Evolutionary conservation across 2,113 vertebrate species (phyloP).

Genomic region (Aphyosemion australe): DNA sequence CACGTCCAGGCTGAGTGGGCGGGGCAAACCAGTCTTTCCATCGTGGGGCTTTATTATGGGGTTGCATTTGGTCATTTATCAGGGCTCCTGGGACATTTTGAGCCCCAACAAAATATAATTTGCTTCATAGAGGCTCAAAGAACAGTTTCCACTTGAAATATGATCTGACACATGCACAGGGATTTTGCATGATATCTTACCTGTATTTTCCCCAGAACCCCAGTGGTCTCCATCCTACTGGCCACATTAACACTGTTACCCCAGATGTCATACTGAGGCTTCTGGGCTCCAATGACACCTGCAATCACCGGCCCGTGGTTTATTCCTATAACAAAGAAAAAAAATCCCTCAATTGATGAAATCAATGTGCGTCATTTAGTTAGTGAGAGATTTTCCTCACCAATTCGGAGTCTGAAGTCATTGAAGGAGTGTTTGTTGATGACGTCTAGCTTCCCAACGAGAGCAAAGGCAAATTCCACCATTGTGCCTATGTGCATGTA

Average conservation of each 20-base stretch:
- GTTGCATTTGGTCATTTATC: too few species aligned
- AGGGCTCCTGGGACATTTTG: too few species aligned
- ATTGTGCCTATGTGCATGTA: conserved; percentile 97
- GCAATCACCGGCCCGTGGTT: conserved; percentile 97
- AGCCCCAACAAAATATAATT: too few species aligned
- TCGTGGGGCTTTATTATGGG: too few species aligned
- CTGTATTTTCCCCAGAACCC: conserved; percentile 96
- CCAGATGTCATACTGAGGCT: conserved; percentile 99
- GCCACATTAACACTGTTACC: conserved; percentile 98
- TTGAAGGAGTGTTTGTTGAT: conserved; percentile 99
- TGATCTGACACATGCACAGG: background rate
- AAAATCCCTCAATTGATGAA: background rate
- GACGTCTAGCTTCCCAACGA: conserved; percentile 93
- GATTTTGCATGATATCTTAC: conserved; percentile 60
- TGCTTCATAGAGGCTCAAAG: too few species aligned
- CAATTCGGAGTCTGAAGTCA: conserved; percentile 93
- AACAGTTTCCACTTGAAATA: background rate
- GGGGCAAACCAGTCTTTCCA: too few species aligned
- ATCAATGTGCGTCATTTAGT: too few species aligned
- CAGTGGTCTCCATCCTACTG: conserved; percentile 97
- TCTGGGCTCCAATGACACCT: conserved; percentile 96
- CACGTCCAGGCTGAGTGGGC: too few species aligned
- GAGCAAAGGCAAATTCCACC: conserved; percentile 97
- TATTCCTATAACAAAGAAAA: conserved; percentile 82
- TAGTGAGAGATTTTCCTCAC: conserved; percentile 72